Percentiles rank a stretch among this genome's conserved stretches.
Evolutionary conservation across 2,797 vertebrate species (phyloP).

Genomic region (Alosa sapidissima): DNA sequence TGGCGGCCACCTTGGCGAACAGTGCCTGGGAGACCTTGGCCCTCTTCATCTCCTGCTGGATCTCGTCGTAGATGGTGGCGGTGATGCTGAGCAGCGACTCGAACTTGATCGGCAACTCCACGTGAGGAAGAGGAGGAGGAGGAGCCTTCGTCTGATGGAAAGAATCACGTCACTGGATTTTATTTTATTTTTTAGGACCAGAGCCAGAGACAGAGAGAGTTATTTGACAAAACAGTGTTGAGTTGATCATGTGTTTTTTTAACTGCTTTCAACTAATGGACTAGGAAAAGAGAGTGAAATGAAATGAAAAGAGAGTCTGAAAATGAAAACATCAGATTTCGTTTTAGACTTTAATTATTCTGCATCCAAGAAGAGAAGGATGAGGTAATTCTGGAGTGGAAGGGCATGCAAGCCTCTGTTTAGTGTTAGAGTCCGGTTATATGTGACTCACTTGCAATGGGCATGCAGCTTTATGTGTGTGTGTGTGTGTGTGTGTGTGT

Average conservation of each 20-base stretch:
- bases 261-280: slow-evolving; percentile 3
- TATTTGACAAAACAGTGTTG: neutral
- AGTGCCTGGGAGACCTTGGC: slow-evolving; percentile 98
- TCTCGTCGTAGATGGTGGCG: slow-evolving; percentile 96
- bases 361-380: neutral
- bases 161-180: neutral
- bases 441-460: neutral
- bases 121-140: slow-evolving; percentile 68
- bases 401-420: neutral
- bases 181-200: neutral
- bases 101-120: slow-evolving; percentile 90
- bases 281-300: neutral
- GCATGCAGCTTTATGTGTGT: neutral
- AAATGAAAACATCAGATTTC: neutral
- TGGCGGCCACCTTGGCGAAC: slow-evolving; percentile 98
- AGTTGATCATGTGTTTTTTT: neutral
- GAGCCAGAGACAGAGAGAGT: neutral
- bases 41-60: slow-evolving; percentile 99
- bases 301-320: neutral
- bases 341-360: neutral
- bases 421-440: neutral
- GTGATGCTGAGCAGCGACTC: slow-evolving; percentile 96
- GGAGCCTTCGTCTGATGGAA: slow-evolving; percentile 85
- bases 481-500: neutral
- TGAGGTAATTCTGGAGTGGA: neutral